Evolutionary conservation across 2,113 vertebrate genomes (phyloP).

Genomic region (Perca fluviatilis): DNA sequence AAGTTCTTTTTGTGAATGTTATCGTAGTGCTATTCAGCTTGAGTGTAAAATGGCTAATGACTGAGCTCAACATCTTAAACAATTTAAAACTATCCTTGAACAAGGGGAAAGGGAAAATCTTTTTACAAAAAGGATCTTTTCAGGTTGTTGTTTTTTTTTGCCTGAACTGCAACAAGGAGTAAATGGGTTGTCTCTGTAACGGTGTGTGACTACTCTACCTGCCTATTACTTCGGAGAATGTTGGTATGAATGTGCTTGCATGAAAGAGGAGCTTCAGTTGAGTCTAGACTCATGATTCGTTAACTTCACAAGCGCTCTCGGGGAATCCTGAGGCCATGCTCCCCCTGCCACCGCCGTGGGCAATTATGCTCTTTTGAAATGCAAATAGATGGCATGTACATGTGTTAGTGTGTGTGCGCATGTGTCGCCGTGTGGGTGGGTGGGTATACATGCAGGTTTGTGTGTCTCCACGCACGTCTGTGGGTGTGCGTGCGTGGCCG

Average conservation of each 20-base stretch:
- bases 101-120: constrained; percentile 13
- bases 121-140: constrained; percentile 9
- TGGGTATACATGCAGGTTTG: constrained; percentile 48
- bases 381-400: constrained; percentile 66
- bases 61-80: constrained; percentile 11
- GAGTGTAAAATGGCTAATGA: neutral
- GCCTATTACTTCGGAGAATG: constrained; percentile 70
- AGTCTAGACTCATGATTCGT: constrained; percentile 77
- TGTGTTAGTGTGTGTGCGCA: constrained; percentile 39
- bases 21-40: neutral
- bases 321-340: constrained; percentile 82
- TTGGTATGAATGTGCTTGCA: constrained; percentile 61
- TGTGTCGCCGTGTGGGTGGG: constrained; percentile 12
- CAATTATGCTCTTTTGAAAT: constrained; percentile 81
- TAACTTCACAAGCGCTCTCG: constrained; percentile 79
- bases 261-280: constrained; percentile 67
- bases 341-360: constrained; percentile 76
- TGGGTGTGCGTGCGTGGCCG: constrained; percentile 56
- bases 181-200: constrained; percentile 36
- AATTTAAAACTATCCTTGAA: constrained; percentile 13
- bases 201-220: constrained; percentile 53
- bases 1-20: neutral
- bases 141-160: neutral
- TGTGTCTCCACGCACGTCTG: constrained; percentile 48
- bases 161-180: constrained; percentile 29